Base-by-base conservation (phyloP, 1,140 invertebrate genomes). In the Eriosoma lanigerum region DNA sequence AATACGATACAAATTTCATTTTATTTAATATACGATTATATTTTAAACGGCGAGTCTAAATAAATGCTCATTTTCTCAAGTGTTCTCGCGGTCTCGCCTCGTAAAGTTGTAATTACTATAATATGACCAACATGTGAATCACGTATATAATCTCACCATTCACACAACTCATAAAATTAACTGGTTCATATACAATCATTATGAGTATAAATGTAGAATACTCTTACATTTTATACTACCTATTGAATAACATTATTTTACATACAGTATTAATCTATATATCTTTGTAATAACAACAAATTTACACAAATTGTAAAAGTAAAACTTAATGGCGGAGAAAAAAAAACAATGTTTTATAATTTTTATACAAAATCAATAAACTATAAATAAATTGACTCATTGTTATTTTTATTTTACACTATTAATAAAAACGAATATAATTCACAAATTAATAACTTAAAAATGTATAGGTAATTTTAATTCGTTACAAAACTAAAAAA, bases 61-160 rank as follows among this genome's bases (percentile, higher is more conserved):
- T 26, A 12, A 60, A 10, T 48, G 8, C 15, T 48, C 5, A 26
- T 48, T 44, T 38, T 66, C 62, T 66, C 19, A 19, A 66, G 9
- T 56, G 52, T 10, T 4, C n/a, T 21, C n/a, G n/a, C n/a, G n/a
- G 24, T n/a, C n/a, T n/a, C n/a, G n/a, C n/a, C n/a, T n/a, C n/a
- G n/a, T n/a, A n/a, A n/a, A n/a, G n/a, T n/a, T 13, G n/a, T 46
- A 68, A 68, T 68, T 70, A 70, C 15, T 66, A 17, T 5, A 46
- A 24, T 44, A 46, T 8, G 32, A 38, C 32, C 24, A 17, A 5
- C 15, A n/a, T 70, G 44, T 68, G 66, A 50, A 70, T 21, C 38
- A 24, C 3, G 4, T 1, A 66, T 46, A 24, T 1, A 6, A 32
- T 62, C 15, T 62, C 26, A 32, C 6, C 26, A 62, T 44, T 66